Conservation (phyloP, 1,140 invertebrate genomes). For the Dreissena polymorpha region DNA sequence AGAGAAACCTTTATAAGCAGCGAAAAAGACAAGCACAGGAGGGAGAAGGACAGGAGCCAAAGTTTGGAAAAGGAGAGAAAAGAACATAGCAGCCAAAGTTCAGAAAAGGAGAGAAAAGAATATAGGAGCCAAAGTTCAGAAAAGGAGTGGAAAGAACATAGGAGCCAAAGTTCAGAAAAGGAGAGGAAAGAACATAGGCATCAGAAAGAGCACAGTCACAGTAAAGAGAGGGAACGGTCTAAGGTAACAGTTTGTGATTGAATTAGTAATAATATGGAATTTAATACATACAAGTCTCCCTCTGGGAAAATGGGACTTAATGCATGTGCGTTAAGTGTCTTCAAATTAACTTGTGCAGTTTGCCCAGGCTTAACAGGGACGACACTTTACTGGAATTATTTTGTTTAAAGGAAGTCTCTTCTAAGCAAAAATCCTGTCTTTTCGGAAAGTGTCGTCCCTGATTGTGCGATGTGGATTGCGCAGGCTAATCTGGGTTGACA, state of each 20-base stretch:
- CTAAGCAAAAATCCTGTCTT: too few relatives aligned
- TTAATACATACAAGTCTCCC: neutral
- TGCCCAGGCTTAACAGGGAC: too few relatives aligned
- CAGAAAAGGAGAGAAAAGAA: slow-evolving; percentile 17
- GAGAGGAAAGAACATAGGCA: slow-evolving; percentile 31
- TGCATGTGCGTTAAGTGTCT: too few relatives aligned
- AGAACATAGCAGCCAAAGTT: neutral
- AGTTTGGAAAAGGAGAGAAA: slow-evolving; percentile 15
- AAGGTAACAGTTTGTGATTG: slow-evolving; percentile 34
- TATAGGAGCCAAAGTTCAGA: neutral
- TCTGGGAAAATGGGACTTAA: too few relatives aligned
- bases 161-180: slow-evolving; percentile 2
- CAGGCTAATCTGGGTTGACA: too few relatives aligned
- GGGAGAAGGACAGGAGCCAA: neutral
- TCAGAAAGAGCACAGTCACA: slow-evolving; percentile 2
- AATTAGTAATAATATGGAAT: neutral
- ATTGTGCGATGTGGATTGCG: too few relatives aligned
- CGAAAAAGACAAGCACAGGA: slow-evolving; percentile 27
- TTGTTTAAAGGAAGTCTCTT: too few relatives aligned
- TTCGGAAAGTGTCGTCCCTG: too few relatives aligned
- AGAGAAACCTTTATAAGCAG: neutral
- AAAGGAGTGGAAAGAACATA: too few relatives aligned
- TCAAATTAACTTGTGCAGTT: too few relatives aligned
- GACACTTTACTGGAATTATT: too few relatives aligned
- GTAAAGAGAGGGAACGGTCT: slow-evolving; percentile 43